Evolutionary conservation across 2,888 invertebrate genomes (phyloP), one percentile per base, ranked within the genome.

Genomic region (Tuberolachnus salignus): DNA sequence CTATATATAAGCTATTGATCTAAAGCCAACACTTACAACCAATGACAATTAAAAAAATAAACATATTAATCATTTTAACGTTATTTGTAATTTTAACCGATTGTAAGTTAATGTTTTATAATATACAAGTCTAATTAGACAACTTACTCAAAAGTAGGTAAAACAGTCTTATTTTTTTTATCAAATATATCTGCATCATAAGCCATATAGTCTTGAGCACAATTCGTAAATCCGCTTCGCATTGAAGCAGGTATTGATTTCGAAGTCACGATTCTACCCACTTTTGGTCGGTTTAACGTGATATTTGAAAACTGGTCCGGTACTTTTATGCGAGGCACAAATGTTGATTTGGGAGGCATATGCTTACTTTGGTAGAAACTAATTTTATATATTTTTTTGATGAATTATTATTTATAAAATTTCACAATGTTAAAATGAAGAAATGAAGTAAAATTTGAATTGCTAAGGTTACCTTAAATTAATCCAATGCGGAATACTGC

Each of bases 401-500:
- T n/a, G n/a, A 72, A 84, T 84, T 81, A 85, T 85, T 80, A 61
- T 42, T 19, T 53, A 8, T 23, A 59, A 59, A 59, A 59, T 26
- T 3, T n/a, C n/a, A 59, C 14, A 23, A 57, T 23, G 19, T 8
- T 14, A 23, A 23, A 23, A 14, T 3, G 3, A 34, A 34, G 34
- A 3, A 6, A 34, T 34, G 6, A 34, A 83, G 86, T 87, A 82
- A 86, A 87, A 83, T n/a, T 83, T 80, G 83, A 84, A 57, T 26
- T 75, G 69, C 80, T 42, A 51, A 59, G 19, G 23, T 26, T 64
- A 89, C 87, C 89, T 97, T 82, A 98, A 89, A 87, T 98, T 98
- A 82, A 98, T 97, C 98, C 98, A 98, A 87, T 98, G 97, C 0
- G 98, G 97, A 91, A 98, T 95, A 81, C 97, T 96, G 86, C 97